phyloP scores from a whole-genome alignment of 2,888 invertebrate species.

The Mermis nigrescens region DNA sequence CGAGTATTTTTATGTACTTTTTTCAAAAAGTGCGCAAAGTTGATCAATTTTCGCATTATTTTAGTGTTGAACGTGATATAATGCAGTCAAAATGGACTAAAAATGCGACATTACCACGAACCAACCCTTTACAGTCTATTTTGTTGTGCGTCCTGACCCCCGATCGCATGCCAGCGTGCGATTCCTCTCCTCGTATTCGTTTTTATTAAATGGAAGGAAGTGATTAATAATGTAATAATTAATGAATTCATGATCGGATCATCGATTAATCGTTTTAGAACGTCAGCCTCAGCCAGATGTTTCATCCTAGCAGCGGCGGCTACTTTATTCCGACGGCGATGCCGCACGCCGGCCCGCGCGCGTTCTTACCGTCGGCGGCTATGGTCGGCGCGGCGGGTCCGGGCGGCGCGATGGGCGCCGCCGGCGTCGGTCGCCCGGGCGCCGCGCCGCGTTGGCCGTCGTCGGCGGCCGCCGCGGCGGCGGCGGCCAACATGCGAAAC shows the following conservation, averaged over 20 bases:
- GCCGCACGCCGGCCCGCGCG: conserved; percentile 7
- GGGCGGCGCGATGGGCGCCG: background rate
- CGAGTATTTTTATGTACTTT: too few relatives aligned
- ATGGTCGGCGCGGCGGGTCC: conserved; percentile 16
- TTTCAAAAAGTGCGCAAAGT: too few relatives aligned
- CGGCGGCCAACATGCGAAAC: background rate
- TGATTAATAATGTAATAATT: too few relatives aligned
- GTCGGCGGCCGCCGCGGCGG: background rate
- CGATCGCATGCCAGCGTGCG: too few relatives aligned
- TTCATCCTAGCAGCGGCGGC: conserved; percentile 18
- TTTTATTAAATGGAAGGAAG: too few relatives aligned
- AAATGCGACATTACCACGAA: too few relatives aligned
- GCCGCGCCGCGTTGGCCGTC: background rate
- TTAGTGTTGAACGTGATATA: too few relatives aligned
- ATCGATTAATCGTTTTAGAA: background rate
- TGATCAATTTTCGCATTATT: too few relatives aligned
- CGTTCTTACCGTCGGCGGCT: conserved; percentile 7
- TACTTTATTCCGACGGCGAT: conserved; percentile 24
- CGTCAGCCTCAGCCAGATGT: conserved; percentile 8
- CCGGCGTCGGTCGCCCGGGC: background rate
- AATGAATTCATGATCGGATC: background rate
- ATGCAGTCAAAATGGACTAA: too few relatives aligned
- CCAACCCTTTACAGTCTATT: too few relatives aligned
- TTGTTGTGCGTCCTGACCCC: too few relatives aligned
- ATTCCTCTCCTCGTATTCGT: too few relatives aligned